Evolutionary conservation across 2,888 invertebrate species (phyloP), one percentile per base, ranked within the genome.

Genomic region (Ashinkailepas kermadecensis): DNA sequence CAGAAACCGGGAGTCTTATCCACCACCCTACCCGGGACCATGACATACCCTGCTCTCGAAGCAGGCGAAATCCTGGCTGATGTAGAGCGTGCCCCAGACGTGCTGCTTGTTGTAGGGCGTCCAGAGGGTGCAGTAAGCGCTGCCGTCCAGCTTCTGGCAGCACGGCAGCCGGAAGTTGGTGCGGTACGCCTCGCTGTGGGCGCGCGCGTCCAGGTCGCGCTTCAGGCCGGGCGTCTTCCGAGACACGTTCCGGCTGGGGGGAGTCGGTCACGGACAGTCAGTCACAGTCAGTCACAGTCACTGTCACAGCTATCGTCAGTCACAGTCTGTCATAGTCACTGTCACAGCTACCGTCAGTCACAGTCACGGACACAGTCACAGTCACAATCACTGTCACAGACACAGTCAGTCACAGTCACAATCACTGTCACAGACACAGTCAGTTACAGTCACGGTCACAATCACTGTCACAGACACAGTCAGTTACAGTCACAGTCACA

Each of bases 61-160:
- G 88, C 99, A 99, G 86, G 98, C 91, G 87, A 96, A 99, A 89
- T 95, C 96, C 86, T 94, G 93, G 0, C 98, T 98, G 80, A 99
- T 89, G 88, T 94, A 99, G 86, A 99, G 89, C 84, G 93, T 91
- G 23, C 99, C 99, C 89, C 92, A 91, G 82, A 94, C 94, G 87
- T 95, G 93, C 84, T 92, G 92, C 87, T 97, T 97, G 87, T 96
- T 95, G 87, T 95, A 99, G 0, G 98, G 97, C 2, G 98, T 97
- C 93, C 96, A 96, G 81, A 99, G 89, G 15, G 94, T 92, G 86
- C 96, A 95, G 86, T 95, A 95, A 81, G 95, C 94, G 78, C 94
- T 93, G 0, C 99, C 99, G 88, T 99, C 99, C 82, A 99, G 89
- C 87, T 97, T 97, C 89, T 99, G 99, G 58, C 89, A 90, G 83